These are phyloP conservation scores for Pipistrellus pipistrellus DNA, from an alignment of 2,797 vertebrate genomes.

Conservation along the genomic window DNA sequence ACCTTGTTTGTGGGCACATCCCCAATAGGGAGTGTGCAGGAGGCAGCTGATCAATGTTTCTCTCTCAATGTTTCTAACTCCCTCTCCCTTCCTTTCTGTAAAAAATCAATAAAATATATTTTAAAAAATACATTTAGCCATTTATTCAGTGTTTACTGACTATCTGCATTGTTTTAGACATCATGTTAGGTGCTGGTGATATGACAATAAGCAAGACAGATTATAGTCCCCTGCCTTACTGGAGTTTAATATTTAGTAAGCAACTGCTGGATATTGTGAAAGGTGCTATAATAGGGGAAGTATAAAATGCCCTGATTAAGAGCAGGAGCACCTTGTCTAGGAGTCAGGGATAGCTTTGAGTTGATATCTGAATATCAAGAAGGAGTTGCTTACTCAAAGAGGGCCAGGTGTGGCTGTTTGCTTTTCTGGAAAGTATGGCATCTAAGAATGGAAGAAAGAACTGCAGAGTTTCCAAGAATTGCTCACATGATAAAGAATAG, in stretches of 20 bases:
- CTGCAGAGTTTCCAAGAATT: constrained; percentile 36
- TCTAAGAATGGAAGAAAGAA: constrained; percentile 47
- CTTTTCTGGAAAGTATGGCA: constrained; percentile 57
- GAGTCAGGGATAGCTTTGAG: constrained; percentile 26
- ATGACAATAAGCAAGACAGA: background rate
- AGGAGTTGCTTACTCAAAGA: constrained; percentile 52
- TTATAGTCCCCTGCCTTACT: background rate
- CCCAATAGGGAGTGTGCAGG: too few relatives aligned
- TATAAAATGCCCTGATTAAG: constrained; percentile 30
- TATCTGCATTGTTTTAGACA: background rate
- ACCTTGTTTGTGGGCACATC: too few relatives aligned
- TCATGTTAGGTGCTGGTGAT: background rate
- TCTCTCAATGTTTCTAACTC: too few relatives aligned
- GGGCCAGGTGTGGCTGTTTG: background rate
- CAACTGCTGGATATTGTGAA: background rate
- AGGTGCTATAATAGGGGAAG: constrained; percentile 12
- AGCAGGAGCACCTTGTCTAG: background rate
- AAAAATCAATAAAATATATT: too few relatives aligned
- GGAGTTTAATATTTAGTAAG: constrained; percentile 47
- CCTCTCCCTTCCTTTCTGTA: too few relatives aligned
- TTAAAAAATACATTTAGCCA: background rate
- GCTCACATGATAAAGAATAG: background rate
- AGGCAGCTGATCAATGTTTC: too few relatives aligned
- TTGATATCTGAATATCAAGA: constrained; percentile 51
- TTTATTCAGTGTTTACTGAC: constrained; percentile 13